Percentiles rank a stretch among this genome's conserved stretches.
Conservation (phyloP, 1,140 invertebrate species). For the Camponotus pennsylvanicus region DNA sequence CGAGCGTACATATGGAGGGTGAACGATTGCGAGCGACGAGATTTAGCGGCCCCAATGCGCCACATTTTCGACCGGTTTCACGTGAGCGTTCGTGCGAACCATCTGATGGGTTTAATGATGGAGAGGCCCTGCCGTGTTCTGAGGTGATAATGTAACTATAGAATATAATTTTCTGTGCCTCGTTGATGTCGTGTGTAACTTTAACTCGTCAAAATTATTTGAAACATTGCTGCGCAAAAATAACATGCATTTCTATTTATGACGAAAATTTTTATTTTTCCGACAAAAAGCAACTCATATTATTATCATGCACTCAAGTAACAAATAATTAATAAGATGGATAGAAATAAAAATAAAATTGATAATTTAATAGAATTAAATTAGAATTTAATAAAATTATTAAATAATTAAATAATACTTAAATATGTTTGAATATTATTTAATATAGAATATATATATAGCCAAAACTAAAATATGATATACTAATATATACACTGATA, state of each 20-base stretch:
- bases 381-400: too few species aligned
- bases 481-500: not conserved
- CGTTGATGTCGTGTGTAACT: not conserved
- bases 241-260: not conserved
- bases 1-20: conserved; percentile 33
- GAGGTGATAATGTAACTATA: conserved; percentile 30
- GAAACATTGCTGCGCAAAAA: not conserved
- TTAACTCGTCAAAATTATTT: conserved; percentile 22
- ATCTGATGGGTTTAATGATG: conserved; percentile 57
- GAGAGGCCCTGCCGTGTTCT: not conserved
- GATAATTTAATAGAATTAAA: too few species aligned
- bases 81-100: conserved; percentile 55
- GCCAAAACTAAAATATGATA: not conserved
- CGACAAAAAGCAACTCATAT: not conserved
- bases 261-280: not conserved
- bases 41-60: conserved; percentile 50
- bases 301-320: not conserved
- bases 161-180: conserved; percentile 49
- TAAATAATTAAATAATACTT: too few species aligned
- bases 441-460: not conserved
- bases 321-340: too few species aligned
- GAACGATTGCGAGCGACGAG: conserved; percentile 44
- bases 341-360: too few species aligned
- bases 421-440: too few species aligned
- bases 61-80: conserved; percentile 49